A percentile compares a stretch with the other conserved stretches of the same genome.
Evolutionary conservation across 1,140 invertebrate species (phyloP).

Genomic region (Anoplolepis gracilipes): DNA sequence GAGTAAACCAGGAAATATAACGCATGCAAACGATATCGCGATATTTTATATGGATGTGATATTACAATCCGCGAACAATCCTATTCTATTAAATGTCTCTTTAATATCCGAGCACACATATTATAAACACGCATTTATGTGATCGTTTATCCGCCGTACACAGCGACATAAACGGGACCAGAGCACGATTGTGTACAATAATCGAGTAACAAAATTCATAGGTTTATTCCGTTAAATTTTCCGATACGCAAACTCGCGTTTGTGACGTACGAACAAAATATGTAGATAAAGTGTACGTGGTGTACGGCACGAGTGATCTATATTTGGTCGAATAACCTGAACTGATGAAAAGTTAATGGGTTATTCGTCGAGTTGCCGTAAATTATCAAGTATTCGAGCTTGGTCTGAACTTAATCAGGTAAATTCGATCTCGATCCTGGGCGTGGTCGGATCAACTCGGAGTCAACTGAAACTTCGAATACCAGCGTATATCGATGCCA

Average conservation of each 20-base stretch:
- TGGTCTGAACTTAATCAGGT: slow-evolving; percentile 53
- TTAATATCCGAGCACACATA: neutral
- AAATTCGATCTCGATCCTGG: slow-evolving; percentile 53
- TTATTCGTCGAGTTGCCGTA: slow-evolving; percentile 36
- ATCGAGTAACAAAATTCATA: too few relatives aligned
- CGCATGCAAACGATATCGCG: slow-evolving; percentile 9
- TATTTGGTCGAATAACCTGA: slow-evolving; percentile 8
- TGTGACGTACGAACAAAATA: slow-evolving; percentile 8
- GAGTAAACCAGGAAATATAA: slow-evolving; percentile 10
- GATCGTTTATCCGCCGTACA: neutral
- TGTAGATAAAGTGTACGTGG: neutral
- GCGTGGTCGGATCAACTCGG: slow-evolving; percentile 47
- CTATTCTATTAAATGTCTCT: slow-evolving; percentile 1
- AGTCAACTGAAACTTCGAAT: slow-evolving; percentile 37
- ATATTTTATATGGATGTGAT: neutral
- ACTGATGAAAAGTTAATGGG: slow-evolving; percentile 49
- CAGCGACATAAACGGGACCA: neutral
- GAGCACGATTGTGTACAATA: too few relatives aligned
- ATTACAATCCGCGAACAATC: neutral
- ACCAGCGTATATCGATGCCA: neutral
- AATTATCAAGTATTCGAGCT: slow-evolving; percentile 42
- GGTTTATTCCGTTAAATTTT: slow-evolving; percentile 1
- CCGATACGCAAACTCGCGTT: too few relatives aligned
- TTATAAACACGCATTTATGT: neutral
- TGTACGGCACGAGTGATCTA: neutral